Evolutionary conservation across 2,797 vertebrate species (phyloP).

Genomic region (Ispidina picta): DNA sequence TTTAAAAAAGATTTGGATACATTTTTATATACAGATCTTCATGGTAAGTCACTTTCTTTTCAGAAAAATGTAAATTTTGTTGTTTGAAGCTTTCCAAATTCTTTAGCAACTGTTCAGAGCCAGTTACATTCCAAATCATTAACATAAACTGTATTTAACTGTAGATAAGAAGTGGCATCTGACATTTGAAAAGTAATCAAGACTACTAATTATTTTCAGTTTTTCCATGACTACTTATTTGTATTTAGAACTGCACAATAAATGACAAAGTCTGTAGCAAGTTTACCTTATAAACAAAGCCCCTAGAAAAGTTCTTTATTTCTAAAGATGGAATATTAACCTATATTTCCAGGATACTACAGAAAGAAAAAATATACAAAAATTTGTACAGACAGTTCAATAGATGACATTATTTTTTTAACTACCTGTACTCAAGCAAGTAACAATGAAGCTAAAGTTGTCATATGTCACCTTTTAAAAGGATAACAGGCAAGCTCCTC

Average conservation of each 20-base stretch:
- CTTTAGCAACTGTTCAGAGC: background rate
- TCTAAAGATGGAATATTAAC: background rate
- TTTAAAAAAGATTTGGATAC: background rate
- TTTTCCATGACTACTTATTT: background rate
- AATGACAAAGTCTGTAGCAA: background rate
- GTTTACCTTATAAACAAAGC: fast-evolving
- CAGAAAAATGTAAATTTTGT: background rate
- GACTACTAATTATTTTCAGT: background rate
- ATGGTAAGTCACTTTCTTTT: background rate
- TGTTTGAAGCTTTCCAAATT: background rate
- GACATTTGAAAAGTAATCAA: background rate
- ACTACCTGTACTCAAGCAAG: background rate
- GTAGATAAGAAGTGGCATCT: background rate
- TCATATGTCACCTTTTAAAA: background rate
- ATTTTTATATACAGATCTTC: background rate
- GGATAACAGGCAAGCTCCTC: background rate
- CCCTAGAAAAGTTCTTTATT: background rate
- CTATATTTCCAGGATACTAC: background rate
- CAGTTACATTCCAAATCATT: background rate
- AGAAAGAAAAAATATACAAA: background rate
- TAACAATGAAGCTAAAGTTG: background rate
- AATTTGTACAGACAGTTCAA: background rate
- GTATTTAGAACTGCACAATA: background rate
- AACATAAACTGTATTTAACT: background rate
- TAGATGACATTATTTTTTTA: background rate